phyloP scores from a whole-genome alignment of 2,888 invertebrate species.

The Macrophya alboannulata region DNA sequence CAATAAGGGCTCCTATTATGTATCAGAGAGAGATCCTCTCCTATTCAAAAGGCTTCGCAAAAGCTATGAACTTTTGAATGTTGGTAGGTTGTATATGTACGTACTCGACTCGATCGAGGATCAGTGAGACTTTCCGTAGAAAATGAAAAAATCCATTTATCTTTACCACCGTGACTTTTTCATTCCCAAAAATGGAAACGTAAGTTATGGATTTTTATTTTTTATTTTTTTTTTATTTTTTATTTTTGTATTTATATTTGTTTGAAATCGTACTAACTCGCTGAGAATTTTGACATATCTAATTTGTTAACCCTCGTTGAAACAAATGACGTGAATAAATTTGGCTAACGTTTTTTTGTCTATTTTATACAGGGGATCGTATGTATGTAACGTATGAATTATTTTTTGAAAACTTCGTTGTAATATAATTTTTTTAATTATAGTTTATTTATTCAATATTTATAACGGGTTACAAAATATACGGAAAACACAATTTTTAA shows the following conservation, averaged over 20 bases:
- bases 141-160: slow-evolving; percentile 11
- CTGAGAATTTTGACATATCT: slow-evolving; percentile 15
- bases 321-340: background rate
- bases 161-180: background rate
- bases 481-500: slow-evolving; percentile 73
- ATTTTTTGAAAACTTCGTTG: background rate
- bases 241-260: background rate
- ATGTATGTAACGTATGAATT: background rate
- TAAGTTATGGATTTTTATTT: background rate
- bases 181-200: background rate
- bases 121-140: background rate
- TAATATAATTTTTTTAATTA: slow-evolving; percentile 11
- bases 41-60: background rate
- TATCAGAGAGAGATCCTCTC: background rate
- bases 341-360: background rate
- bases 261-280: background rate
- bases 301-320: background rate
- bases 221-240: background rate
- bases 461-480: slow-evolving; percentile 76
- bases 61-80: slow-evolving; percentile 24
- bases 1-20: slow-evolving; percentile 2
- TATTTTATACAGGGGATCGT: no score
- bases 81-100: background rate
- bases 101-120: background rate
- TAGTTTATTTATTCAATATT: slow-evolving; percentile 71